phyloP scores from a whole-genome alignment of 2,888 invertebrate species.

The Habrosyne pyritoides region DNA sequence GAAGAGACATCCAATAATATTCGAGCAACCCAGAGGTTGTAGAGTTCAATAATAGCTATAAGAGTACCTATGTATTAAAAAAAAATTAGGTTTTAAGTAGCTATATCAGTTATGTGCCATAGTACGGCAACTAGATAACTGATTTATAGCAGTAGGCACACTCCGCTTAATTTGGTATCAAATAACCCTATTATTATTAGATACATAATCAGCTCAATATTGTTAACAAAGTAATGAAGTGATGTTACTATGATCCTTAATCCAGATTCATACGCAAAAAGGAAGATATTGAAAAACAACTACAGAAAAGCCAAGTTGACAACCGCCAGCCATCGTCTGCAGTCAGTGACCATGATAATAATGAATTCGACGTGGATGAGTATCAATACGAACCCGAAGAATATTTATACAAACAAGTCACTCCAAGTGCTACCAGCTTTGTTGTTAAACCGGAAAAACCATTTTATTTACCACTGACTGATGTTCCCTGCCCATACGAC shows the following conservation, averaged over 20 bases:
- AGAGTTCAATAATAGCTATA: too few relatives aligned
- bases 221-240: neutral
- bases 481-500: conserved; percentile 70
- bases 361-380: conserved; percentile 63
- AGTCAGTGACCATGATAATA: conserved; percentile 43
- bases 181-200: too few relatives aligned
- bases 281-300: conserved; percentile 58
- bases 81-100: too few relatives aligned
- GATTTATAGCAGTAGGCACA: too few relatives aligned
- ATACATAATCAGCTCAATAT: neutral
- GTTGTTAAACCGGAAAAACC: conserved; percentile 47
- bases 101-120: too few relatives aligned
- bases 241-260: conserved; percentile 7
- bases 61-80: too few relatives aligned
- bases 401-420: conserved; percentile 41
- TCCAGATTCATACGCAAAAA: conserved; percentile 61
- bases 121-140: too few relatives aligned
- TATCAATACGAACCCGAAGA: conserved; percentile 56
- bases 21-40: conserved; percentile 55
- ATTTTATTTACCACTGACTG: conserved; percentile 64
- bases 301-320: conserved; percentile 36
- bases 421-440: conserved; percentile 28
- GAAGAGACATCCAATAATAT: conserved; percentile 39
- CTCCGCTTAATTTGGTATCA: too few relatives aligned
- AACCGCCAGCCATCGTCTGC: conserved; percentile 21